Evolutionary conservation across 2,888 invertebrate species (phyloP).

Genomic region (Chalcis sispes): DNA sequence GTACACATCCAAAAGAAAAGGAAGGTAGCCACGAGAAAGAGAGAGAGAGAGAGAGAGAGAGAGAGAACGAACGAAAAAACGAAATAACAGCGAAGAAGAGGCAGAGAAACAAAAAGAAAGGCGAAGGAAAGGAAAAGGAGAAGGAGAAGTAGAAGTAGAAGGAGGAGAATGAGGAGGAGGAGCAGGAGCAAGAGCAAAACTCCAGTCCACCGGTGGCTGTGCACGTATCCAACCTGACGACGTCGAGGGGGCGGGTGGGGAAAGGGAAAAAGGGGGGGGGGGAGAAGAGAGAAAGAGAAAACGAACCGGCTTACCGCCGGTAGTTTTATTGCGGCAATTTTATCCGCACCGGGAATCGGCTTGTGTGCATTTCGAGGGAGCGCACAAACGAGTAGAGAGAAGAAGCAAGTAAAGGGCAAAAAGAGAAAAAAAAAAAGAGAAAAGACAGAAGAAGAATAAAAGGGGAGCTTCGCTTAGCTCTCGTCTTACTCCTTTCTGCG

Average conservation of each 20-base stretch:
- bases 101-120: background rate
- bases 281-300: conserved; percentile 6
- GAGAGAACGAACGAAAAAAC: conserved; percentile 2
- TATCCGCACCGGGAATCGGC: conserved; percentile 34
- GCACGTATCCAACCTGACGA: background rate
- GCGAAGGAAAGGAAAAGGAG: conserved; percentile 26
- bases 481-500: no score
- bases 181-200: background rate
- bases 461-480: background rate
- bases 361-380: no score
- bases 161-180: conserved; percentile 10
- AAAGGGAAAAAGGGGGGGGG: conserved; percentile 8
- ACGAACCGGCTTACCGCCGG: conserved; percentile 38
- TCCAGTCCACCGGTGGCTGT: no score
- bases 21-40: background rate
- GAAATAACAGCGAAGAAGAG: conserved; percentile 1
- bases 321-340: conserved; percentile 51
- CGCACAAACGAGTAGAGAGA: background rate
- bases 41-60: background rate
- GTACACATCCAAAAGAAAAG: no score
- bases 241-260: background rate
- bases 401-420: background rate
- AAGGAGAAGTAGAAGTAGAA: background rate
- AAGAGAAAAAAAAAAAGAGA: background rate
- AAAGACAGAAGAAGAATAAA: background rate